These are phyloP conservation scores for Amblyraja radiata DNA, from an alignment of 2,797 vertebrate species.

Conservation along the genomic window DNA sequence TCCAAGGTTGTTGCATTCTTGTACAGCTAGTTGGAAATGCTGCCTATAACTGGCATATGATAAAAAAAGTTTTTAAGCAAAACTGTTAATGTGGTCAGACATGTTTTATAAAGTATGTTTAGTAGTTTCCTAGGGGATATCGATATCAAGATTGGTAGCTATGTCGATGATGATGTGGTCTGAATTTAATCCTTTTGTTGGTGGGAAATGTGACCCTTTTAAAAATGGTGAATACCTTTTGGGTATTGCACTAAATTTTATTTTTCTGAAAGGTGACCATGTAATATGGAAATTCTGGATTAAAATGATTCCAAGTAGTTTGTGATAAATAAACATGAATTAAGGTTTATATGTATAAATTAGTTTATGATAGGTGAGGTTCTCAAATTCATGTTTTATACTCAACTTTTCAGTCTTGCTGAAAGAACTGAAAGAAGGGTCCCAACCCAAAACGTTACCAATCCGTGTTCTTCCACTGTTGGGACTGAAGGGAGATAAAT, in stretches of 20 bases:
- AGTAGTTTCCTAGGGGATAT: not conserved
- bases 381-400: not conserved
- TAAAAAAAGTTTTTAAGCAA: not conserved
- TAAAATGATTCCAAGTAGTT: not conserved
- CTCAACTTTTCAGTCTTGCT: too few relatives aligned
- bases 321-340: not conserved
- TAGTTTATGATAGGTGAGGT: not conserved
- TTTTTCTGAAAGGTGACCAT: not conserved
- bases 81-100: not conserved
- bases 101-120: not conserved
- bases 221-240: not conserved
- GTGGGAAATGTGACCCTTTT: not conserved
- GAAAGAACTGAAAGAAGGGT: too few relatives aligned
- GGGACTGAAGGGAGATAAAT: too few relatives aligned
- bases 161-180: not conserved
- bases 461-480: too few relatives aligned
- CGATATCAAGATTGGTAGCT: not conserved
- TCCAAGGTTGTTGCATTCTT: not conserved
- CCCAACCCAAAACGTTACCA: too few relatives aligned
- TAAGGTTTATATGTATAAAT: not conserved
- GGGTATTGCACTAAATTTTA: too few relatives aligned
- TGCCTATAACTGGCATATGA: not conserved
- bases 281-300: not conserved
- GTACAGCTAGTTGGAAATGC: not conserved
- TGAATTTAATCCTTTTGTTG: not conserved